Base-by-base conservation (phyloP, 2,888 invertebrate species). In the Acleris cristana region DNA sequence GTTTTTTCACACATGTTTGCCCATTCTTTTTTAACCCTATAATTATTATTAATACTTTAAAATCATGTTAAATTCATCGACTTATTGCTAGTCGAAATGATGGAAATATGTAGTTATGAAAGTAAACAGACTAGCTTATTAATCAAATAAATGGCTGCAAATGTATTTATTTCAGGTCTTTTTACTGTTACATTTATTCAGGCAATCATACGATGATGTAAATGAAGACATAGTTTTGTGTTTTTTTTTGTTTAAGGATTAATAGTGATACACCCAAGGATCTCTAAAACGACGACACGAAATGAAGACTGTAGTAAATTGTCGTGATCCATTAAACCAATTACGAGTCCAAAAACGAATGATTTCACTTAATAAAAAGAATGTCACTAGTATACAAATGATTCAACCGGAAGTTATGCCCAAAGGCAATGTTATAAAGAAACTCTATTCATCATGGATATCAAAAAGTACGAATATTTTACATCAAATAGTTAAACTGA, bases 381-480 rank as follows among this genome's bases (percentile, higher is more conserved):
- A 53, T 54, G 30, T 30, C 49, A 52, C 18, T 53, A 53, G 60
- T 66, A 34, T 53, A 34, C 57, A 30, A 34, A 53, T 65, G 23
- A 40, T 69, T 52, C 16, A 68, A 49, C 30, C 53, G 23, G 19
- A 56, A 67, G 64, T 71, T 64, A 86, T 86, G 86, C 72, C 73
- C 6, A 77, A 65, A 56, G 64, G 73, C 34, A 80, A 73, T 18
- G 64, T 59, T 21, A 71, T 73, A 0, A 81, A 71, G 49, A 82
- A 73, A 70, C 83, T 73, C 58, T 51, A 79, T 48, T 68, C 76
- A 0, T 79, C 82, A 66, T 87, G 87, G 88, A 77, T 85, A 40
- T 83, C 76, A 2, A 86, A 83, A 76, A 82, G 89, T 88, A 73
- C 84, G 87, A 79, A 48, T 18, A 52, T 40, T 56, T 34, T 10